A percentile compares a stretch with the other conserved stretches of the same genome.
Conservation (phyloP, 2,888 invertebrate genomes). For the Hydroisotoma schaefferi region DNA sequence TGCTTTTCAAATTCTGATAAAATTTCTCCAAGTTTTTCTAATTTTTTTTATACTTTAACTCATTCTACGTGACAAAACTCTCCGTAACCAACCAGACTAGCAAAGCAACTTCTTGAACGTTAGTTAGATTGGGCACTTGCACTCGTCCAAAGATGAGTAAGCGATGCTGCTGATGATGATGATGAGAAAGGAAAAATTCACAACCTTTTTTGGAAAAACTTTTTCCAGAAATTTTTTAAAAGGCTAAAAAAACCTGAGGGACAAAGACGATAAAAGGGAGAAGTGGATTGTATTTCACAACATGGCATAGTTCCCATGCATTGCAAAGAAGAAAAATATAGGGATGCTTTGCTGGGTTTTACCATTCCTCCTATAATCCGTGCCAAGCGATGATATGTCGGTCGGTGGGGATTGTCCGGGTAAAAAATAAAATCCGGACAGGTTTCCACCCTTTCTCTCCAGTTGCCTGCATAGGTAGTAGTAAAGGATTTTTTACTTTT, state of each 20-base stretch:
- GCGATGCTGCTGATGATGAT: background rate
- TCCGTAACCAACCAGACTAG: background rate
- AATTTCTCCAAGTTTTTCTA: background rate
- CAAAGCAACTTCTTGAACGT: too few species aligned
- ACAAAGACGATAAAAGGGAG: background rate
- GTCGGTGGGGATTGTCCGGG: too few species aligned
- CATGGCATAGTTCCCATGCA: too few species aligned
- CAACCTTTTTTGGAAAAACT: background rate
- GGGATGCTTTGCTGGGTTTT: too few species aligned
- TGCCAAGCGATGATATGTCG: too few species aligned
- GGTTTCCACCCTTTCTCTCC: too few species aligned
- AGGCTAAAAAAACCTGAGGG: background rate
- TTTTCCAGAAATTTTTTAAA: background rate
- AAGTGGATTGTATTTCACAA: conserved; percentile 14
- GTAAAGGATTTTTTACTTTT: too few species aligned
- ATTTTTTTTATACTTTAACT: background rate
- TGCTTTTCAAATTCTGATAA: background rate
- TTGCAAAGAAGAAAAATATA: too few species aligned
- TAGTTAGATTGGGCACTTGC: too few species aligned
- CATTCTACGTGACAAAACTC: background rate
- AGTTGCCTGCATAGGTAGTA: too few species aligned
- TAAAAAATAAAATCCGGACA: too few species aligned
- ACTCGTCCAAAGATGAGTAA: background rate
- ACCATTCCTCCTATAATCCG: too few species aligned
- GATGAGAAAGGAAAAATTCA: conserved; percentile 7